phyloP scores from a whole-genome alignment of 2,113 vertebrate genomes.

The Telmatochromis sp. region DNA sequence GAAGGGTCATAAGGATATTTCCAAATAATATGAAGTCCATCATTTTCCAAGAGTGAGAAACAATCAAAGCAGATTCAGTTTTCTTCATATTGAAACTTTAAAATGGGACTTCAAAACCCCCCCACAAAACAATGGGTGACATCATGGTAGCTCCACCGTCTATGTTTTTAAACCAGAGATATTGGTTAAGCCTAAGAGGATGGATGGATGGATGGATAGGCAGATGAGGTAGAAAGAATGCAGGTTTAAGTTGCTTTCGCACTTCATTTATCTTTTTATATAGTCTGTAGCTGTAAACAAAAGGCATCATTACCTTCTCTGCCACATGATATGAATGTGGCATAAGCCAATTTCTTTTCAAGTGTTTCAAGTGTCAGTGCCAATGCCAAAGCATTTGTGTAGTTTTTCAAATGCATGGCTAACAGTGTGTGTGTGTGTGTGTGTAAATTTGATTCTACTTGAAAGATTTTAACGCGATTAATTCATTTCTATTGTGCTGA shows the following conservation, averaged over 20 bases:
- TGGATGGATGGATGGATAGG: neutral
- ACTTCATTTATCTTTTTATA: neutral
- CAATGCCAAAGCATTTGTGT: neutral
- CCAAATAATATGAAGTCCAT: neutral
- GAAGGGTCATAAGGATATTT: neutral
- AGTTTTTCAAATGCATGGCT: neutral
- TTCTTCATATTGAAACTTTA: neutral
- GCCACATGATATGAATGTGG: neutral
- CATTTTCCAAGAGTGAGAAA: neutral
- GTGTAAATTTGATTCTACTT: neutral
- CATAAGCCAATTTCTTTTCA: neutral
- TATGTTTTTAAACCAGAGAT: neutral
- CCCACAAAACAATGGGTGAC: neutral
- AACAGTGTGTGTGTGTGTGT: neutral
- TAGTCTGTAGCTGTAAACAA: neutral
- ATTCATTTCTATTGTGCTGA: neutral
- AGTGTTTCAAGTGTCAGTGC: neutral
- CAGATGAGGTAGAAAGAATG: neutral
- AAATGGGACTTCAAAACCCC: accelerated
- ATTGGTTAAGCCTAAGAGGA: neutral
- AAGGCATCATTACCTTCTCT: neutral
- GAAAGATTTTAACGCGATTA: neutral
- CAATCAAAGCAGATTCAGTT: accelerated
- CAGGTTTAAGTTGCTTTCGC: neutral
- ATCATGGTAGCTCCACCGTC: accelerated